Percentiles rank a stretch among this genome's conserved stretches.
phyloP scores from a whole-genome alignment of 2,888 invertebrate species.

The Siphonodentalium dalli region DNA sequence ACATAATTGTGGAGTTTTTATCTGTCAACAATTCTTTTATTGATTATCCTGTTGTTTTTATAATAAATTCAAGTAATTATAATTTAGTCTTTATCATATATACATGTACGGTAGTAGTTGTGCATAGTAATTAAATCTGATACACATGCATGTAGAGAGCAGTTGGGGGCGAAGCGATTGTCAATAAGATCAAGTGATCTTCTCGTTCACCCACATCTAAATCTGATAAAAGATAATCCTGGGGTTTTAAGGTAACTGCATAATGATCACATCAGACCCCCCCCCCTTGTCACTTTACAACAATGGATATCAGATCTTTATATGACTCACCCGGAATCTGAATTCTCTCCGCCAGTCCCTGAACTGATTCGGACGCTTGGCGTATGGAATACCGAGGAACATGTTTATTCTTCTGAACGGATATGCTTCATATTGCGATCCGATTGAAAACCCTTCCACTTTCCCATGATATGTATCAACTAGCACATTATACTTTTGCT shows the following conservation, averaged over 20 bases:
- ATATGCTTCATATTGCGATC: constrained; percentile 40
- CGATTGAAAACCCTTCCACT: constrained; percentile 46
- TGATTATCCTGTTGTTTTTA: too few species aligned
- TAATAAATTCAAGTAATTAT: too few species aligned
- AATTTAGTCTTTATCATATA: too few species aligned
- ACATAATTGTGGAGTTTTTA: too few species aligned
- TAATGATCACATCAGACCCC: too few species aligned
- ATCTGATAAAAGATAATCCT: too few species aligned
- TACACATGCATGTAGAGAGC: not conserved
- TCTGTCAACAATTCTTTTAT: too few species aligned
- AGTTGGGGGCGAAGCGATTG: not conserved
- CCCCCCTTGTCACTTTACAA: too few species aligned
- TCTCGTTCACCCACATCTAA: not conserved
- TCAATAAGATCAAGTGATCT: not conserved
- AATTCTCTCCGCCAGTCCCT: constrained; percentile 46
- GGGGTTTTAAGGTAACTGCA: too few species aligned
- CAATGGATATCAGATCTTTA: not conserved
- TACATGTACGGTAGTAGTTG: too few species aligned
- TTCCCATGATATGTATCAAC: constrained; percentile 32
- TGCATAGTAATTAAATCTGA: too few species aligned
- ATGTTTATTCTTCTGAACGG: constrained; percentile 51
- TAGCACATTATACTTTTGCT: constrained; percentile 27
- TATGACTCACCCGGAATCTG: constrained; percentile 67
- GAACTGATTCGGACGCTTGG: constrained; percentile 60
- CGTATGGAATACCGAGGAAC: constrained; percentile 67